Base-by-base conservation (phyloP, 1,140 invertebrate genomes). In the Drosophila kepulauana region DNA sequence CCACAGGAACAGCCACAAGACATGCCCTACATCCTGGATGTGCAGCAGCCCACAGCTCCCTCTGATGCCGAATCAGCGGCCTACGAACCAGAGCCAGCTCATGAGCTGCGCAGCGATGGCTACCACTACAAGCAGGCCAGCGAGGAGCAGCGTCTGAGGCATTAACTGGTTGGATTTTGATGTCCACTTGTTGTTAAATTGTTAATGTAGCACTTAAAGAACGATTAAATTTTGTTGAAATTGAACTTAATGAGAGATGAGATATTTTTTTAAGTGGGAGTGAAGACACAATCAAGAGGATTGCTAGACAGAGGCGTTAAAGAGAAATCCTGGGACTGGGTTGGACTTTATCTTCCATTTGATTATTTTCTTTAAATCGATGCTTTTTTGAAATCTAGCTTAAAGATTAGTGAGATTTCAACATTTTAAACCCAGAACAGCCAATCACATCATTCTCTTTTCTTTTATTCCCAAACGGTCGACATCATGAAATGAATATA, bases 31-130 rank as follows among this genome's bases (percentile, higher is more conserved):
- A 63, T 81, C 46, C 66, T 88, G 43, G 85, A 88, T 25, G 71
- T 90, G 6, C 85, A 88, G 56, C 88, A 91, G 58, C 88, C 84
- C 7, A 79, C 81, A 69, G 88, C 81, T 3, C 88, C 84, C n/a
- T 68, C 81, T 10, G 89, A 91, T 63, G 71, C 57, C n/a, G 84
- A 91, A 11, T 56, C 52, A 5, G 46, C 28, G 35, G 62, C 78
- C 52, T 61, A 59, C 7, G 81, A 91, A 6, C 48, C 91, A 0
- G 63, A 79, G 78, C 91, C 90, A 13, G 90, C 86, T n/a, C 91
- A 92, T 65, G 74, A 88, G 46, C 70, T 91, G n/a, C 76, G 68
- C 28, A 48, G 72, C 49, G 91, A 92, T 81, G 91, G 91, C 57
- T 92, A 92, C 35, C 87, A 92, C 58, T 92, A 92, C 73, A 85